Evolutionary conservation across 2,888 invertebrate genomes (phyloP), one percentile per base, ranked within the genome.

Genomic region (Toxonevra muliebris): DNA sequence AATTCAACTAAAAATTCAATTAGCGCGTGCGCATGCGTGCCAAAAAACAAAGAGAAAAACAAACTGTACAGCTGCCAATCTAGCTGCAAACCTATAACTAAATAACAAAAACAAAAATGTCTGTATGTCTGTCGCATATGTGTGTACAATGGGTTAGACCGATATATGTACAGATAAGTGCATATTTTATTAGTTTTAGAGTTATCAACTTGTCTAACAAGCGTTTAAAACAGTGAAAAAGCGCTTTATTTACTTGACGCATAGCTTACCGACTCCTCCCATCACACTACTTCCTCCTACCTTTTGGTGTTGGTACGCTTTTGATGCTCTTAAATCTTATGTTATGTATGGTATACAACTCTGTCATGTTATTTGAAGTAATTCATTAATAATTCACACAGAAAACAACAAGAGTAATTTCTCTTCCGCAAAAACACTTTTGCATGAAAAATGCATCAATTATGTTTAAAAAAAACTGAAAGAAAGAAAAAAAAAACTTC

Each of bases 241-340:
- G 30, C 7, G 53, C 53, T 53, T 11, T 50, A 61, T 58, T 48
- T 42, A 55, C 52, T 8, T 43, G 17, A 12, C 43, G 30, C 30
- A 30, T 45, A 4, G 42, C 15, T 43, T 60, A 65, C 42, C 60
- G 57, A 17, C 64, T 66, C 62, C 45, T 61, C 52, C 55, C 40
- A 12, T 61, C 48, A 63, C 50, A 50, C 43, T 11, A 61, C 43
- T 61, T 61, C 58, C 58, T 67, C 59, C 60, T 55, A 60, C 54
- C 19, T 66, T 66, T 66, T 57, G 53, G 19, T 62, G 58, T 50
- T 58, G 50, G 43, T 48, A 40, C 42, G 13, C 30, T 59, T 63
- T 68, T 7, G 30, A 30, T 30, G 30, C 30, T 30, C 30, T 30
- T 30, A 30, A 30, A 30, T 30, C 30, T 30, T 30, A 2, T 30